These are phyloP conservation scores for Tapirus indicus DNA, from an alignment of 2,797 vertebrate species.

Conservation along the genomic window DNA sequence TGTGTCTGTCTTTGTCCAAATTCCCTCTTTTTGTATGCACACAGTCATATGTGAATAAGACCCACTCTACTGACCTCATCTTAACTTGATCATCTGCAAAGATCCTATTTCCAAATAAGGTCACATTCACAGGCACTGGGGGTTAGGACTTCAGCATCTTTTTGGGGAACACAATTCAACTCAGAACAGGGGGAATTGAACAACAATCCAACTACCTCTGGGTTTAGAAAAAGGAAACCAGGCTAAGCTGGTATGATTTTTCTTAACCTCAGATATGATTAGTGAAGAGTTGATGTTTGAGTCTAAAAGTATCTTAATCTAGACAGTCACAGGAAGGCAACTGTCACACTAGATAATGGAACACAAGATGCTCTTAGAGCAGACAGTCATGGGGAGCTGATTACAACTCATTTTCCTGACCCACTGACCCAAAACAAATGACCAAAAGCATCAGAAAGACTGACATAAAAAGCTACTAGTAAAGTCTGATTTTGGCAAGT, in stretches of 20 bases:
- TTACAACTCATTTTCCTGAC: background rate
- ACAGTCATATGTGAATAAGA: background rate
- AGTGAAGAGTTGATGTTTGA: background rate
- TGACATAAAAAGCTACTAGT: background rate
- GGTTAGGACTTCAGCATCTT: background rate
- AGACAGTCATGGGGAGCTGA: background rate
- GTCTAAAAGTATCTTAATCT: background rate
- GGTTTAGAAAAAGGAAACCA: background rate
- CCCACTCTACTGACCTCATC: background rate
- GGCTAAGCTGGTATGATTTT: background rate
- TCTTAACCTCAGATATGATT: background rate
- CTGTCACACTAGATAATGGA: background rate
- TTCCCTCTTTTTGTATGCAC: background rate
- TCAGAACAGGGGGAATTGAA: background rate
- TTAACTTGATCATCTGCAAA: background rate
- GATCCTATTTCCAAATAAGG: background rate
- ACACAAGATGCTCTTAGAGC: background rate
- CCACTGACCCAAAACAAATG: background rate
- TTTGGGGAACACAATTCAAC: background rate
- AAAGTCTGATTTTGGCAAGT: slow-evolving; percentile 30
- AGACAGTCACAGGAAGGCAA: background rate
- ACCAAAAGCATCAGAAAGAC: background rate
- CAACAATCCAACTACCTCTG: background rate
- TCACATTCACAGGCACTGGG: background rate
- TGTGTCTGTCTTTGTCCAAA: background rate